phyloP scores from a whole-genome alignment of 2,888 invertebrate genomes.

The Tethea ocularis region DNA sequence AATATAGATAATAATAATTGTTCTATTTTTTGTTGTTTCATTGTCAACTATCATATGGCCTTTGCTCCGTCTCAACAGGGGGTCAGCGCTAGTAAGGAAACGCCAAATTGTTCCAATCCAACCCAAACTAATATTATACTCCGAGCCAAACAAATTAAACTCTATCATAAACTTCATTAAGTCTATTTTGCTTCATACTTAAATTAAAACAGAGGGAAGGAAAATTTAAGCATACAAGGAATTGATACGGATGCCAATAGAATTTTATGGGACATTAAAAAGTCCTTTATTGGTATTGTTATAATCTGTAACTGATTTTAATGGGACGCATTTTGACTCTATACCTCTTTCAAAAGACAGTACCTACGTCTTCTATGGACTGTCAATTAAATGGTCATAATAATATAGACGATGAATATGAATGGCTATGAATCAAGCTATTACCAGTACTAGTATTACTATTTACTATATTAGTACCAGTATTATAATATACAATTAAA shows the following conservation, averaged over 20 bases:
- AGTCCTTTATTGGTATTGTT: conserved; percentile 35
- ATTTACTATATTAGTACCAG: no score
- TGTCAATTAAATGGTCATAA: not conserved
- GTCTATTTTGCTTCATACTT: conserved; percentile 17
- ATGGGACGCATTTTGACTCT: conserved; percentile 1
- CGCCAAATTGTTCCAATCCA: conserved; percentile 3
- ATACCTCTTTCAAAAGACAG: not conserved
- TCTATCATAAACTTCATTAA: not conserved
- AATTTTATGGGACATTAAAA: conserved; percentile 47
- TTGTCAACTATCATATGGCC: conserved; percentile 24
- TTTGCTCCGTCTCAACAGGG: conserved; percentile 44
- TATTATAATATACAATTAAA: no score
- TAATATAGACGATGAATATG: not conserved
- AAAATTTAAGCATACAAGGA: conserved; percentile 24
- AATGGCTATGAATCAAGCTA: not conserved
- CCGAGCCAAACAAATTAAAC: not conserved
- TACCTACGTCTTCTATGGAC: not conserved
- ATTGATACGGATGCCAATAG: conserved; percentile 39
- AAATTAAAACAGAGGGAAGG: conserved; percentile 14
- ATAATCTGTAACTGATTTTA: conserved; percentile 10
- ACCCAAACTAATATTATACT: not conserved
- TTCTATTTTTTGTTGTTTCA: not conserved
- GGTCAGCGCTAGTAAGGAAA: conserved; percentile 39
- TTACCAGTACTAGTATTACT: no score
- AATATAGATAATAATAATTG: no score